phyloP scores from a whole-genome alignment of 2,888 invertebrate genomes.

The Cephonodes hylas region DNA sequence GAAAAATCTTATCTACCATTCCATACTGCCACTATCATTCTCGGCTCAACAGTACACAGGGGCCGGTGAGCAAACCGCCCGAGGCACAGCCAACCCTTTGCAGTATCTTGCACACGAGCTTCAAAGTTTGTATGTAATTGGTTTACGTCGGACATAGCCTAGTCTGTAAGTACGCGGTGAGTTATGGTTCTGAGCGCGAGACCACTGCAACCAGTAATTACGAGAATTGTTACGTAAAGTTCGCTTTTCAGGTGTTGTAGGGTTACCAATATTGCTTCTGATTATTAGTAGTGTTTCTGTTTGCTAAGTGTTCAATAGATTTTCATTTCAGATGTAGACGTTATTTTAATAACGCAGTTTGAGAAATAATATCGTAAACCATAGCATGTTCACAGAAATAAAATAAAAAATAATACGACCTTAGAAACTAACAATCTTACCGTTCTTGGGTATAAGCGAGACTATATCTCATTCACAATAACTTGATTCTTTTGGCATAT shows the following conservation, averaged over 20 bases:
- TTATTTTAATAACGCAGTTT: no score
- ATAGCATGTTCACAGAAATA: no score
- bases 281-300: background rate
- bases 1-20: background rate
- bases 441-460: no score
- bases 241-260: background rate
- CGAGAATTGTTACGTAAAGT: slow-evolving; percentile 18
- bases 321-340: background rate
- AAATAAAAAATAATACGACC: no score
- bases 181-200: background rate
- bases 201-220: slow-evolving; percentile 22
- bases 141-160: slow-evolving; percentile 24
- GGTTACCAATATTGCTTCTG: background rate
- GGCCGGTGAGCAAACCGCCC: slow-evolving; percentile 8
- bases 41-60: background rate
- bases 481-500: no score
- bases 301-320: background rate
- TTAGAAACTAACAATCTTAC: no score
- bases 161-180: slow-evolving; percentile 17
- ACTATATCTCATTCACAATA: no score
- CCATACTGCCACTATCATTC: background rate
- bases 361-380: no score
- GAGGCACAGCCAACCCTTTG: slow-evolving; percentile 14
- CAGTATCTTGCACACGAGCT: slow-evolving; percentile 21
- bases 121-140: slow-evolving; percentile 37